Conservation (phyloP, 2,797 vertebrate species). For the Harpagifer antarcticus region DNA sequence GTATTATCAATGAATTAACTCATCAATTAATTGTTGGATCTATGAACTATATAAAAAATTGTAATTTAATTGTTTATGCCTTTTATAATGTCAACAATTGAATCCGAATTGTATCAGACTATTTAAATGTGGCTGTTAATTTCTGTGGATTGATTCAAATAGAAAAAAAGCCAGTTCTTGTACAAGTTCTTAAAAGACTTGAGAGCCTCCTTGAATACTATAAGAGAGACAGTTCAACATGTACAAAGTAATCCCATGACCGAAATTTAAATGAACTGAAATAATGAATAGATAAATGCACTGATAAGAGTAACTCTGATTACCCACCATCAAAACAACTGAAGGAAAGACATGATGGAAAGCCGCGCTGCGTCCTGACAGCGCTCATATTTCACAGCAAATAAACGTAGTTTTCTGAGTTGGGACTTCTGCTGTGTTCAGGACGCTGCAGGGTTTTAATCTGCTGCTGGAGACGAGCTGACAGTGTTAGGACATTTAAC, state of each 20-base stretch:
- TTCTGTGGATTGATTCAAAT: too few species aligned
- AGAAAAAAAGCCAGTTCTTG: too few species aligned
- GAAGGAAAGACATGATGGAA: not conserved
- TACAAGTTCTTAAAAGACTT: not conserved
- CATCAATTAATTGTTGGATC: not conserved
- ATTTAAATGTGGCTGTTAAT: too few species aligned
- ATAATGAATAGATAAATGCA: not conserved
- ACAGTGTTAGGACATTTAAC: conserved; percentile 48
- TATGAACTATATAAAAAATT: too few species aligned
- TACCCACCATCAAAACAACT: not conserved
- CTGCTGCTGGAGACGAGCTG: conserved; percentile 43
- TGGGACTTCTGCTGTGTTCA: not conserved
- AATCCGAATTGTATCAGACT: too few species aligned
- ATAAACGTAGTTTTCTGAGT: conserved; percentile 41
- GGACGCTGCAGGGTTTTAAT: conserved; percentile 27
- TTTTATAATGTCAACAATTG: too few species aligned
- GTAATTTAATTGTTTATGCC: not conserved
- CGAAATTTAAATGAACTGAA: not conserved
- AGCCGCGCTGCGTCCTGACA: not conserved
- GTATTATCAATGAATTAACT: not conserved
- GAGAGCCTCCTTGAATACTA: not conserved
- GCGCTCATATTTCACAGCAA: conserved; percentile 25
- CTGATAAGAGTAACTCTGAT: not conserved
- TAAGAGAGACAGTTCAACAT: not conserved
- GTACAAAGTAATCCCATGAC: not conserved